These are phyloP conservation scores for Gibbula magus DNA, from an alignment of 2,888 invertebrate species.

Conservation along the genomic window DNA sequence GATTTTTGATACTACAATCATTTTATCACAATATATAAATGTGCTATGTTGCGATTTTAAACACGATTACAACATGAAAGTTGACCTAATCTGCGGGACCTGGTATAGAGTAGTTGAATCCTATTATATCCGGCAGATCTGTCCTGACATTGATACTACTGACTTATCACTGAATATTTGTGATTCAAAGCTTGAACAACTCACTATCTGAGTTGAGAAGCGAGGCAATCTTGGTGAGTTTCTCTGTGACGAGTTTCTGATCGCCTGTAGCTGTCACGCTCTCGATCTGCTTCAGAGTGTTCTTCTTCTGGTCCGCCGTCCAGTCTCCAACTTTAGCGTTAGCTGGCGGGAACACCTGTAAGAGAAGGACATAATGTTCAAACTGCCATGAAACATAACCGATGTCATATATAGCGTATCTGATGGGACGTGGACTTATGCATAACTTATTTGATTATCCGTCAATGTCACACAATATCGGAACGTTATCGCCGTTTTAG, in stretches of 20 bases:
- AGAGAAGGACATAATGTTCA: not conserved
- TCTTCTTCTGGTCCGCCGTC: not conserved
- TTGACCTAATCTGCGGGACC: too few relatives aligned
- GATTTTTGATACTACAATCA: too few relatives aligned
- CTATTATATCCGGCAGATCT: too few relatives aligned
- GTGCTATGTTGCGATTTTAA: too few relatives aligned
- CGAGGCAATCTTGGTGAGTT: constrained; percentile 8
- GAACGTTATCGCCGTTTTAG: too few relatives aligned
- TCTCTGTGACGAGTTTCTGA: constrained; percentile 14
- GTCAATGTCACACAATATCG: too few relatives aligned
- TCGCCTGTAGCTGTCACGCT: not conserved
- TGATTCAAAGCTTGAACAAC: not conserved
- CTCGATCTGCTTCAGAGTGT: not conserved
- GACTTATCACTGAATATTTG: too few relatives aligned
- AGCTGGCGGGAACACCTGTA: not conserved
- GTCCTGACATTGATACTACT: too few relatives aligned
- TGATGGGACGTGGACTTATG: not conserved
- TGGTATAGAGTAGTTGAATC: too few relatives aligned
- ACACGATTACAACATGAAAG: too few relatives aligned
- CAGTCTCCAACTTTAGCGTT: not conserved
- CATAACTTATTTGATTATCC: not conserved
- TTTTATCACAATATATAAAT: too few relatives aligned
- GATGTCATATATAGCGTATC: not conserved
- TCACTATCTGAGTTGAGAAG: not conserved
- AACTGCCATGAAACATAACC: too few relatives aligned